Percentiles rank a stretch among this genome's conserved stretches.
phyloP scores from a whole-genome alignment of 2,888 invertebrate species.

The Sepiola atlantica region DNA sequence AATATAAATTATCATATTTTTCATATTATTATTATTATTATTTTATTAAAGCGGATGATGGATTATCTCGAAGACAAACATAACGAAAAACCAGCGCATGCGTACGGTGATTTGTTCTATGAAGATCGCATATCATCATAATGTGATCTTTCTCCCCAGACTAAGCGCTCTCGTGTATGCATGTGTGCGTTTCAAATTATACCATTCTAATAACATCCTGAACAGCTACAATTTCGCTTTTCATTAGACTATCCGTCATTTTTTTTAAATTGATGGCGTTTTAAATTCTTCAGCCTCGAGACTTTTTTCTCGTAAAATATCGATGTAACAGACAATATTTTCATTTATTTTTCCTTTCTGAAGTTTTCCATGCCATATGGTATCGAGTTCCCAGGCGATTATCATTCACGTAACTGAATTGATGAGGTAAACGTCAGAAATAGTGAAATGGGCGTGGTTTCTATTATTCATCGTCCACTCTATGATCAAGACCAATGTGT shows the following conservation, averaged over 20 bases:
- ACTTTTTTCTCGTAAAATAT: background rate
- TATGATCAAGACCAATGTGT: too few relatives aligned
- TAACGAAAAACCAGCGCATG: background rate
- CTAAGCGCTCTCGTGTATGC: background rate
- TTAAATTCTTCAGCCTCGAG: background rate
- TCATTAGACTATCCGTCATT: background rate
- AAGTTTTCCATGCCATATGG: too few relatives aligned
- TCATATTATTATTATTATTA: background rate
- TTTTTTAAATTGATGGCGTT: background rate
- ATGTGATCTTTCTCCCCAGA: background rate
- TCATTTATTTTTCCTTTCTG: too few relatives aligned
- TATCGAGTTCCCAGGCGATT: background rate
- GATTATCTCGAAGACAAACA: background rate
- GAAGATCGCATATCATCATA: background rate
- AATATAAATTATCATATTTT: too few relatives aligned
- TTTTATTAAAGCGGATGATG: background rate
- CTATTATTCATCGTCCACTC: too few relatives aligned
- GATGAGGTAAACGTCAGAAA: background rate
- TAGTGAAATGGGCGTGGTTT: too few relatives aligned
- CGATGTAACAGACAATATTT: background rate
- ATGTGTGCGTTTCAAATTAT: background rate
- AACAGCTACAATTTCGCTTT: background rate
- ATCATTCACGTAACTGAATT: background rate
- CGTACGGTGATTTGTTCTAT: background rate
- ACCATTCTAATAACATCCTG: background rate